Percentiles rank a stretch among this genome's conserved stretches.
phyloP scores from a whole-genome alignment of 2,113 vertebrate species.

The Tetrao urogallus region DNA sequence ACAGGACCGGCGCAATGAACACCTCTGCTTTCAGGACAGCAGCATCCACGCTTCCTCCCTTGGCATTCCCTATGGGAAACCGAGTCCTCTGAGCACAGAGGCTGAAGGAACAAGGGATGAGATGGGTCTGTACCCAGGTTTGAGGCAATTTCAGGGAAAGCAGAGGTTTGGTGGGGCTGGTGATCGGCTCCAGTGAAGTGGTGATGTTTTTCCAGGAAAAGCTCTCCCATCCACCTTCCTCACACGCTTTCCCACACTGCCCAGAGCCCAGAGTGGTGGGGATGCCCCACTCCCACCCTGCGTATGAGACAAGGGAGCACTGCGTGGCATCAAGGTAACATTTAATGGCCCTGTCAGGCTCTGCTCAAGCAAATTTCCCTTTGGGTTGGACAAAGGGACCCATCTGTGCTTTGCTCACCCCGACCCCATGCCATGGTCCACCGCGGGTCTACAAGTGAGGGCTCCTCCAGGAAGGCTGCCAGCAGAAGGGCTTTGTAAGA shows the following conservation, averaged over 20 bases:
- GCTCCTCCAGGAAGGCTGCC: not conserved
- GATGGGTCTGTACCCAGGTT: not conserved
- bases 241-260: no score
- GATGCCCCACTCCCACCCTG: fast-evolving
- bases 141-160: not conserved
- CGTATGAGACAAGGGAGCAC: not conserved
- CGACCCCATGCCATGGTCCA: not conserved
- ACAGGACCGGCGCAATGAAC: no score
- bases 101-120: not conserved
- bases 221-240: not conserved
- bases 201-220: not conserved
- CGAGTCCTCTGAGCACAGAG: no score
- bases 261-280: not conserved
- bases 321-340: not conserved
- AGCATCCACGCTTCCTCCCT: not conserved
- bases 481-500: slow-evolving; percentile 11
- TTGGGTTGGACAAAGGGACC: not conserved
- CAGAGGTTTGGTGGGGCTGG: not conserved
- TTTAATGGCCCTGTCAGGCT: slow-evolving; percentile 31
- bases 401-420: fast-evolving
- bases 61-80: no score
- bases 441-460: not conserved
- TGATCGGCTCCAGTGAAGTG: not conserved
- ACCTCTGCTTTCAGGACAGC: not conserved
- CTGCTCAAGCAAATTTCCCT: not conserved